phyloP scores from a whole-genome alignment of 2,113 vertebrate genomes.

The Amblyopsis rosae region DNA sequence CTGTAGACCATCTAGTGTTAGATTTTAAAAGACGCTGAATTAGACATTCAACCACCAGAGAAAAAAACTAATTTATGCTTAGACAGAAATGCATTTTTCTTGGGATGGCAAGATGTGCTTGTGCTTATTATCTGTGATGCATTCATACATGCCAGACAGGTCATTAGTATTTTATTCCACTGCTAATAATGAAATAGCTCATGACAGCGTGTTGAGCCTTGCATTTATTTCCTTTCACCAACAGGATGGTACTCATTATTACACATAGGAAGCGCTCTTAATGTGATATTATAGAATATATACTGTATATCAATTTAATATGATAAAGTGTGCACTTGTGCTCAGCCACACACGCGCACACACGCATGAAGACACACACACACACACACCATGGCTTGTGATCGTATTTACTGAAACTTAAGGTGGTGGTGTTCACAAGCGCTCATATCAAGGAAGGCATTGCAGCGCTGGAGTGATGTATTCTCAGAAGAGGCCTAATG shows the following conservation, averaged over 20 bases:
- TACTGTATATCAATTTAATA: neutral
- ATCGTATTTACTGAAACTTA: constrained; percentile 33
- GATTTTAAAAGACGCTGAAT: no score
- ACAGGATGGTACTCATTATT: constrained; percentile 21
- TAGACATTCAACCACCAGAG: no score
- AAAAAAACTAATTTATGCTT: constrained; percentile 5
- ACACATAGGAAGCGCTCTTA: constrained; percentile 12
- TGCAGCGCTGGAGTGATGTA: constrained; percentile 42
- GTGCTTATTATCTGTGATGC: no score
- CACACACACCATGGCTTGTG: constrained; percentile 9
- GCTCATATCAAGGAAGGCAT: constrained; percentile 43
- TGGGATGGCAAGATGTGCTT: no score
- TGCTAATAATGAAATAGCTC: constrained; percentile 21
- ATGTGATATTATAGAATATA: neutral
- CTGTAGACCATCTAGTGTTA: no score
- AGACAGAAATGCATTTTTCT: constrained; percentile 3
- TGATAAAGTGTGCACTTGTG: neutral
- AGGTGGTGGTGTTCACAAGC: constrained; percentile 40
- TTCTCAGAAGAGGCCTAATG: constrained; percentile 43
- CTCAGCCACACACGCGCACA: neutral
- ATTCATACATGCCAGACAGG: neutral
- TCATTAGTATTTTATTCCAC: constrained; percentile 18
- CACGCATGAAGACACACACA: neutral
- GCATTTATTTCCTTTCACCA: constrained; percentile 9
- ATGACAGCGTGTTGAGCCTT: constrained; percentile 1